Evolutionary conservation across 2,888 invertebrate genomes (phyloP).

Genomic region (Drosophila mettleri): DNA sequence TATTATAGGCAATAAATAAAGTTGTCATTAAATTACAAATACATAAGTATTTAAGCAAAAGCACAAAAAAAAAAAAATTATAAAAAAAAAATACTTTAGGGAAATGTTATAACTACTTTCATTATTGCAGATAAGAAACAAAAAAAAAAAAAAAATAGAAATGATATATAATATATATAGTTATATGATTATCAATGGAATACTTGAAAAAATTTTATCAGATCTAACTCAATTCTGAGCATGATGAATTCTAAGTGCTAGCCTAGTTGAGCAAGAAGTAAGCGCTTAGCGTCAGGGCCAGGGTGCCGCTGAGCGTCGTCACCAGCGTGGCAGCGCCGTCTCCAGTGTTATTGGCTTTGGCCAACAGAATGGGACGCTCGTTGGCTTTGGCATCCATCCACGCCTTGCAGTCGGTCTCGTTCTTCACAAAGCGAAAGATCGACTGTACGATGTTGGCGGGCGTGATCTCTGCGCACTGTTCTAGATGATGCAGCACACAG

Average conservation of each 20-base stretch:
- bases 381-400: constrained; percentile 68
- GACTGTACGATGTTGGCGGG: constrained; percentile 92
- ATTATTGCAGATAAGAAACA: constrained; percentile 29
- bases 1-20: constrained; percentile 58
- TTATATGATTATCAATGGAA: constrained; percentile 26
- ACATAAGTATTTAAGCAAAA: constrained; percentile 19
- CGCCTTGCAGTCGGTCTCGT: constrained; percentile 87
- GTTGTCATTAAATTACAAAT: constrained; percentile 53
- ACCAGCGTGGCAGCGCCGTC: constrained; percentile 30
- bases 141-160: too few relatives aligned
- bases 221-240: constrained; percentile 28
- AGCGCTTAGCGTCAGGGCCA: constrained; percentile 36
- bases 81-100: constrained; percentile 8
- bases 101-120: constrained; percentile 40
- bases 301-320: constrained; percentile 45
- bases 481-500: constrained; percentile 84
- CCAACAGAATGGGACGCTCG: constrained; percentile 65
- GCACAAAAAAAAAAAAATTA: constrained; percentile 6
- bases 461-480: constrained; percentile 90
- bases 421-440: constrained; percentile 89
- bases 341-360: constrained; percentile 41
- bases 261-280: constrained; percentile 39
- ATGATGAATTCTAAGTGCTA: constrained; percentile 10
- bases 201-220: constrained; percentile 34
- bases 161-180: constrained; percentile 16